Conservation (phyloP, 2,797 vertebrate genomes). For the Fundulus diaphanus region DNA sequence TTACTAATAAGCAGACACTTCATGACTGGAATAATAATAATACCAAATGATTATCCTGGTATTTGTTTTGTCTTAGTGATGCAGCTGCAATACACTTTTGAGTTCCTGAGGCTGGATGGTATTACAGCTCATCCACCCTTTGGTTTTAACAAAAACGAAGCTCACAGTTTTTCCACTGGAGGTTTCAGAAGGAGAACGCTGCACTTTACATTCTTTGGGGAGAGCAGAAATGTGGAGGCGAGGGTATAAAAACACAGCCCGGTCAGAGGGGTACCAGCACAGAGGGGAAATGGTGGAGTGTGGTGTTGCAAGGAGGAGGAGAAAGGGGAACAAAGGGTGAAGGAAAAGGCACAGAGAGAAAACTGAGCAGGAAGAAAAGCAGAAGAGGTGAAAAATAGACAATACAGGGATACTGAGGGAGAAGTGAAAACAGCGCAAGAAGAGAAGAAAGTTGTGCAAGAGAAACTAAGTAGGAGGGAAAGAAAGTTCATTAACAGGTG, state of each 20-base stretch:
- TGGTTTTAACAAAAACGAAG: neutral
- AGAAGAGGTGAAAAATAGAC: neutral
- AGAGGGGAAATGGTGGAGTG: neutral
- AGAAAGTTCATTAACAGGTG: neutral
- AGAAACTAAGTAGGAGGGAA: neutral
- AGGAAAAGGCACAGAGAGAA: neutral
- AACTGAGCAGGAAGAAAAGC: neutral
- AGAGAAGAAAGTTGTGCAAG: neutral
- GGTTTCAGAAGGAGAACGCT: neutral
- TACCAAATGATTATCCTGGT: neutral
- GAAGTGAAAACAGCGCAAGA: neutral
- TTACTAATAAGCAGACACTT: neutral
- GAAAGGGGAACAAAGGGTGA: neutral
- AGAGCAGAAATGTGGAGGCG: neutral
- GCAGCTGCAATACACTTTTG: neutral
- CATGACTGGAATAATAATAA: neutral
- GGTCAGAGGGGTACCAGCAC: neutral
- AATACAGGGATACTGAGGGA: too few species aligned
- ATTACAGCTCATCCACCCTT: constrained; percentile 9
- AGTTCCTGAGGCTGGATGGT: neutral
- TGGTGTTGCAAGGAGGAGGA: neutral
- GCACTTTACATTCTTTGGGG: neutral
- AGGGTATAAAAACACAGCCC: neutral
- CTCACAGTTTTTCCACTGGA: neutral
- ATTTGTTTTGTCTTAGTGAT: neutral